Evolutionary conservation across 2,888 invertebrate genomes (phyloP).

Genomic region (Eupithecia vulgata): DNA sequence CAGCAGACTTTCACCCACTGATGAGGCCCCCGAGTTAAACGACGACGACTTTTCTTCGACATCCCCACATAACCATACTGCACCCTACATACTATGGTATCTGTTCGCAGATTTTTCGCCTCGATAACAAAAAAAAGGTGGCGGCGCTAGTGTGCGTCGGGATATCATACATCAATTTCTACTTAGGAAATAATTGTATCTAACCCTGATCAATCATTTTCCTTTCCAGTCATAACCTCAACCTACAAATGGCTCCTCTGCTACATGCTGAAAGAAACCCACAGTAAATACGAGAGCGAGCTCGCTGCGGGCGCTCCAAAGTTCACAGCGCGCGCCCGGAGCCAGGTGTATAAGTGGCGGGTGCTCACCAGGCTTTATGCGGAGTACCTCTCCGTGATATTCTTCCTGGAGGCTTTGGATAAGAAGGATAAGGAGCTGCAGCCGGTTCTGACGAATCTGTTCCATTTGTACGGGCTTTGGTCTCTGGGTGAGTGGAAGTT

Average conservation of each 20-base stretch:
- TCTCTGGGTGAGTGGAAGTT: conserved; percentile 55
- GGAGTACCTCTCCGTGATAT: conserved; percentile 86
- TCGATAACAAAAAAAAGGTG: too few relatives aligned
- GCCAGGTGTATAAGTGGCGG: conserved; percentile 92
- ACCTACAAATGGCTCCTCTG: conserved; percentile 94
- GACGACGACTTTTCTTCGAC: too few relatives aligned
- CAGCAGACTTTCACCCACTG: too few relatives aligned
- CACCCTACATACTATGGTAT: too few relatives aligned
- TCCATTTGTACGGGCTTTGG: conserved; percentile 72
- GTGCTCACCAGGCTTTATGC: conserved; percentile 90
- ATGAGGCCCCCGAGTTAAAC: too few relatives aligned
- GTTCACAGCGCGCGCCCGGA: conserved; percentile 90
- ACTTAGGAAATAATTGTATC: neutral
- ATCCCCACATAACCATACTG: too few relatives aligned
- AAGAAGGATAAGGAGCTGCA: conserved; percentile 67
- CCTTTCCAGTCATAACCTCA: conserved; percentile 85
- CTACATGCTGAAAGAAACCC: conserved; percentile 89
- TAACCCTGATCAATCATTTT: neutral
- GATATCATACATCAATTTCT: too few relatives aligned
- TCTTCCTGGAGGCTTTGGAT: conserved; percentile 77
- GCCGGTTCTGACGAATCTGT: conserved; percentile 78
- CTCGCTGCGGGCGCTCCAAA: conserved; percentile 84
- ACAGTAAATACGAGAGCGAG: conserved; percentile 83
- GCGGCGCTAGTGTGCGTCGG: too few relatives aligned
- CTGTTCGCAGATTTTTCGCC: too few relatives aligned